A percentile compares a stretch with the other conserved stretches of the same genome.
Evolutionary conservation across 2,888 invertebrate species (phyloP).

Genomic region (Coelogynopora nodosa): DNA sequence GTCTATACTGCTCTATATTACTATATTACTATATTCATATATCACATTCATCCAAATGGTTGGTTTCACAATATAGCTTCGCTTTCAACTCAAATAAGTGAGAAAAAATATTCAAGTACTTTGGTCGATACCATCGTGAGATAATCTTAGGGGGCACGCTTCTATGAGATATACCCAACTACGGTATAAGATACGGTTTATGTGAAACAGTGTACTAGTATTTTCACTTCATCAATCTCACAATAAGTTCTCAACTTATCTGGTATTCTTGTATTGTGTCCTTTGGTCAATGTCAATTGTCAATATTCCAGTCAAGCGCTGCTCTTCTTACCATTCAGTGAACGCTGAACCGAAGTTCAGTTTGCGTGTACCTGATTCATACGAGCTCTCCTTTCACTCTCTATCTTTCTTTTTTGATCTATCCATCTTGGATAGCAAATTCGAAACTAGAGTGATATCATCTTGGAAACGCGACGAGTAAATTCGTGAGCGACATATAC

Average conservation of each 20-base stretch:
- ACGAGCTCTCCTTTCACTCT: background rate
- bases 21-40: no score
- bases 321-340: background rate
- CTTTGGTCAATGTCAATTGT: constrained; percentile 26
- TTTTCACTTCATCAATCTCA: background rate
- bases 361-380: background rate
- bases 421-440: background rate
- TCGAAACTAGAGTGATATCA: background rate
- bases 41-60: no score
- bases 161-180: no score
- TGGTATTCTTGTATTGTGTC: background rate
- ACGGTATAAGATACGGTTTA: no score
- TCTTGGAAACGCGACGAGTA: background rate
- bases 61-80: background rate
- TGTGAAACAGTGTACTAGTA: no score
- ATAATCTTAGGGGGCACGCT: no score
- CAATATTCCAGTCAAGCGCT: background rate
- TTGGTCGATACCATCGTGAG: background rate
- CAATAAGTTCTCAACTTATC: background rate
- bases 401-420: background rate
- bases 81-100: background rate
- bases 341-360: constrained; percentile 6
- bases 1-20: no score
- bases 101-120: background rate
- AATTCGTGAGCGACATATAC: background rate